A percentile compares a stretch with the other conserved stretches of the same genome.
These are phyloP conservation scores for Microctonus brassicae DNA, from an alignment of 2,888 invertebrate species.

Conservation along the genomic window DNA sequence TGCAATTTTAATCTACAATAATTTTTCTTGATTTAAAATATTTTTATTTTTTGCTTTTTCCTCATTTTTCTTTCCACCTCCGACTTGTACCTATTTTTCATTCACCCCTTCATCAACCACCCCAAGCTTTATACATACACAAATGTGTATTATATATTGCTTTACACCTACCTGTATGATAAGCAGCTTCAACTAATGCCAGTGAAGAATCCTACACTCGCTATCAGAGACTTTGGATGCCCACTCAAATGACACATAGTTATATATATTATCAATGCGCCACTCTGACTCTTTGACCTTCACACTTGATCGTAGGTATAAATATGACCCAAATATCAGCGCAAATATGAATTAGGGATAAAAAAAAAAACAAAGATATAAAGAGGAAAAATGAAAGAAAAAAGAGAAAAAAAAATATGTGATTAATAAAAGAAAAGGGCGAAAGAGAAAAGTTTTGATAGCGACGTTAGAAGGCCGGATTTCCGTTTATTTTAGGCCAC, in stretches of 20 bases:
- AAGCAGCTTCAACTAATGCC: not conserved
- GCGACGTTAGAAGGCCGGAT: too few relatives aligned
- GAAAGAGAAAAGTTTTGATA: too few relatives aligned
- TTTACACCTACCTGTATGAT: not conserved
- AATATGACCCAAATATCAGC: constrained; percentile 7
- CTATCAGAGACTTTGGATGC: not conserved
- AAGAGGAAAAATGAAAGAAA: not conserved
- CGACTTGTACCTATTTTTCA: too few relatives aligned
- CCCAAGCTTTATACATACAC: too few relatives aligned
- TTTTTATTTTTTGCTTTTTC: too few relatives aligned
- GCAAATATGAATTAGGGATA: not conserved
- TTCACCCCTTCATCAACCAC: too few relatives aligned
- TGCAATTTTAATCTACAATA: too few relatives aligned
- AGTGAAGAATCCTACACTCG: not conserved
- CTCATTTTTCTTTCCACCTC: too few relatives aligned
- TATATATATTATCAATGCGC: not conserved
- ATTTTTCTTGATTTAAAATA: too few relatives aligned
- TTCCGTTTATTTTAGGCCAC: too few relatives aligned
- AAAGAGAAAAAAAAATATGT: too few relatives aligned
- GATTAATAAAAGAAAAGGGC: too few relatives aligned
- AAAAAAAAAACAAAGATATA: not conserved
- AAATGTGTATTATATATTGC: not conserved
- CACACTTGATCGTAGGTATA: not conserved
- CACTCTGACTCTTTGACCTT: constrained; percentile 3
- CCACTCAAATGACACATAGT: constrained; percentile 2